These are phyloP conservation scores for Drosophila punjabiensis DNA, from an alignment of 1,140 invertebrate species.

Conservation along the genomic window DNA sequence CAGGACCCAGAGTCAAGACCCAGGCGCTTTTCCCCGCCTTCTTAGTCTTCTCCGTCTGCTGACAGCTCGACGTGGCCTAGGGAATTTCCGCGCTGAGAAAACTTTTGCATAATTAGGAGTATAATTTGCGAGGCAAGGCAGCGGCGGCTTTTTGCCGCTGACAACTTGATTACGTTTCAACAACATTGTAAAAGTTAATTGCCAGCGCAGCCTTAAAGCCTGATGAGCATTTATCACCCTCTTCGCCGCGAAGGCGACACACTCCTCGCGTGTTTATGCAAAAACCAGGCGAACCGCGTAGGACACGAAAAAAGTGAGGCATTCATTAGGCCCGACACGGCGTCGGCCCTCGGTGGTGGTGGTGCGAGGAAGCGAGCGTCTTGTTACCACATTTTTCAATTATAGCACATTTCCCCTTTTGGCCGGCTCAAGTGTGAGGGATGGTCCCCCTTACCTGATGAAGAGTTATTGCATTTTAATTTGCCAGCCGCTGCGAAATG, in stretches of 20 bases:
- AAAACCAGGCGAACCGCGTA: constrained; percentile 33
- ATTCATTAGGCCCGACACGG: constrained; percentile 80
- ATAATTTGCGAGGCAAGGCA: constrained; percentile 64
- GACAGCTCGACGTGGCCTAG: constrained; percentile 66
- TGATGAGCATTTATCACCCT: constrained; percentile 82
- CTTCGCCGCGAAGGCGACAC: constrained; percentile 32
- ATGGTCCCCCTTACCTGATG: constrained; percentile 56
- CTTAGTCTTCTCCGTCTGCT: constrained; percentile 49
- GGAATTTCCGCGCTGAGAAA: constrained; percentile 57
- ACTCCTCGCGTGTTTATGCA: constrained; percentile 58
- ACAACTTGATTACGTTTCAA: constrained; percentile 83
- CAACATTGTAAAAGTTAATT: constrained; percentile 83
- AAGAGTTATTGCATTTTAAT: constrained; percentile 85
- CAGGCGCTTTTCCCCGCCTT: constrained; percentile 3
- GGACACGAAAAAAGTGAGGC: constrained; percentile 64
- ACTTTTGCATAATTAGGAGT: constrained; percentile 74
- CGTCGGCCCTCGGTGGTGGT: not conserved
- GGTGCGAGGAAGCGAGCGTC: constrained; percentile 48
- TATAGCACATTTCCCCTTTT: constrained; percentile 77
- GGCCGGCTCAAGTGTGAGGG: constrained; percentile 40
- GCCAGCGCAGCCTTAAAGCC: constrained; percentile 76
- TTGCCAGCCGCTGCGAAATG: constrained; percentile 58
- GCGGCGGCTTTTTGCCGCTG: constrained; percentile 51
- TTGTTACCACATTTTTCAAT: constrained; percentile 85
- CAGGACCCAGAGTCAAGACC: not conserved